These are phyloP conservation scores for Cynopterus brachyotis DNA, from an alignment of 2,113 vertebrate species.

Conservation along the genomic window DNA sequence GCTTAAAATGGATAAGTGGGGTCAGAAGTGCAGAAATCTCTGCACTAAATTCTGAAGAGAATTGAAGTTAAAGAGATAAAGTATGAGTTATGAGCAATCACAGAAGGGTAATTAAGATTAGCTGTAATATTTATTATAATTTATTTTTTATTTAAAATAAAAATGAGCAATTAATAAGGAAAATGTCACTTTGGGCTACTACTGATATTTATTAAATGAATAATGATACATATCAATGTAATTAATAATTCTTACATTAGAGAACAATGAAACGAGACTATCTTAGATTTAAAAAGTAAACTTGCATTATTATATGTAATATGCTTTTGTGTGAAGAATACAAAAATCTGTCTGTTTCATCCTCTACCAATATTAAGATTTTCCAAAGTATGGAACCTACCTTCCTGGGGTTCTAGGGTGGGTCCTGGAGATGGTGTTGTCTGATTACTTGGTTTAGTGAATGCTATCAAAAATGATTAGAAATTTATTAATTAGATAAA, in stretches of 20 bases:
- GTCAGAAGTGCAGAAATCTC: neutral
- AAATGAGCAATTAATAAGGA: neutral
- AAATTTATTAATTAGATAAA: neutral
- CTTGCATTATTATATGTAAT: neutral
- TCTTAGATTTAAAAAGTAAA: neutral
- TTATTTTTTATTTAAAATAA: neutral
- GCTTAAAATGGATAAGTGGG: neutral
- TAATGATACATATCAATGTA: neutral
- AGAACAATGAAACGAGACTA: neutral
- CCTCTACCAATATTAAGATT: neutral
- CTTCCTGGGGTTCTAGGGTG: neutral
- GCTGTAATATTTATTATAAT: no score
- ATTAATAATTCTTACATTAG: neutral
- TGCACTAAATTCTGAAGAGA: neutral
- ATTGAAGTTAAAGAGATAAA: neutral
- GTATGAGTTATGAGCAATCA: neutral
- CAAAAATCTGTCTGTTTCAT: neutral
- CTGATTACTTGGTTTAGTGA: neutral
- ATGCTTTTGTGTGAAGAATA: neutral
- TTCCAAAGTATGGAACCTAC: neutral
- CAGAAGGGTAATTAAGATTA: neutral
- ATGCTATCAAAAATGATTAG: conserved; percentile 24
- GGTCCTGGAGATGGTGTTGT: neutral
- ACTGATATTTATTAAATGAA: neutral
- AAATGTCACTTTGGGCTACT: neutral